Evolutionary conservation across 2,888 invertebrate species (phyloP).

Genomic region (Holacanthella duospinosa): DNA sequence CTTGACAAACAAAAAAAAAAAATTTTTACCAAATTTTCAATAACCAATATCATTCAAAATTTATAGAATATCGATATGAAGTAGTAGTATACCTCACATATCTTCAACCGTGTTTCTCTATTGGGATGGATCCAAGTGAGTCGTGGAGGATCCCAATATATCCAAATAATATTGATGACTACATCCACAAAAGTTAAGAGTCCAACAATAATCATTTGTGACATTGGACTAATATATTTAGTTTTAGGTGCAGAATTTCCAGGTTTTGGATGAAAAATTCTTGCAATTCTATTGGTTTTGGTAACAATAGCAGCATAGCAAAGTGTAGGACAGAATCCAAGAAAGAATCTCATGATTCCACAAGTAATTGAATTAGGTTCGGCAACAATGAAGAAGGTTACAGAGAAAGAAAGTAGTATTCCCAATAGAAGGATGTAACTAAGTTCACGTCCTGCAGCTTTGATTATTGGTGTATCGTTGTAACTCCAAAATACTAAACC

Average conservation of each 20-base stretch:
- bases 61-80: neutral
- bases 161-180: slow-evolving; percentile 45
- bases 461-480: slow-evolving; percentile 48
- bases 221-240: slow-evolving; percentile 41
- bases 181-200: slow-evolving; percentile 46
- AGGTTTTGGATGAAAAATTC: slow-evolving; percentile 46
- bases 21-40: neutral
- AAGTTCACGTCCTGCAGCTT: slow-evolving; percentile 48
- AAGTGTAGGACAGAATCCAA: slow-evolving; percentile 48
- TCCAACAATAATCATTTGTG: slow-evolving; percentile 47
- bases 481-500: slow-evolving; percentile 46
- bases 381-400: slow-evolving; percentile 48
- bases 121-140: slow-evolving; percentile 43
- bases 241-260: slow-evolving; percentile 42
- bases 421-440: slow-evolving; percentile 46
- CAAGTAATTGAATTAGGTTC: slow-evolving; percentile 45
- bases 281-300: slow-evolving; percentile 49
- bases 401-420: slow-evolving; percentile 46
- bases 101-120: slow-evolving; percentile 40
- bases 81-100: slow-evolving; percentile 39
- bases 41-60: no score
- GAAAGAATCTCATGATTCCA: slow-evolving; percentile 46
- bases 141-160: slow-evolving; percentile 44
- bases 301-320: slow-evolving; percentile 50
- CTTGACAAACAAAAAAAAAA: slow-evolving; percentile 33